phyloP scores from a whole-genome alignment of 2,888 invertebrate genomes.

The Leptarthrus brevirostris region DNA sequence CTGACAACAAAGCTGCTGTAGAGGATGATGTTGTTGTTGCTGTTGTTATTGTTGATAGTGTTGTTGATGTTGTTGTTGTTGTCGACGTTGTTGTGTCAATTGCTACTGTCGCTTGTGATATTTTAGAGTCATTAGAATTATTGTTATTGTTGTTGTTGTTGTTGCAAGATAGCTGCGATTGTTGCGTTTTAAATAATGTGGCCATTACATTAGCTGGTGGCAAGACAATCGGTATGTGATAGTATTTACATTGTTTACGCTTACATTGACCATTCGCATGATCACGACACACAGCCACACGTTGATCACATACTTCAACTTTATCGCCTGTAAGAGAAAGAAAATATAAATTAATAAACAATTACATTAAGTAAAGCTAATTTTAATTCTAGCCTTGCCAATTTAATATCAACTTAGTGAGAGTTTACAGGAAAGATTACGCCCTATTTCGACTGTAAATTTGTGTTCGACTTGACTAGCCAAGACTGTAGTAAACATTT shows the following conservation, averaged over 20 bases:
- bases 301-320: constrained; percentile 94
- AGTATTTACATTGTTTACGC: constrained; percentile 95
- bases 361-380: background rate
- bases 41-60: constrained; percentile 56
- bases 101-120: constrained; percentile 38
- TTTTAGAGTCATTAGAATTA: constrained; percentile 53
- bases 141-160: constrained; percentile 57
- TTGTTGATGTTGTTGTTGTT: constrained; percentile 40
- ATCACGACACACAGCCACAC: constrained; percentile 96
- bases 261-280: constrained; percentile 93
- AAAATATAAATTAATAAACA: constrained; percentile 32
- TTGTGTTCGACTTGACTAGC: too few relatives aligned
- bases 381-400: too few relatives aligned
- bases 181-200: constrained; percentile 68
- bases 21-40: constrained; percentile 55
- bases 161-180: constrained; percentile 57
- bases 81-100: constrained; percentile 8
- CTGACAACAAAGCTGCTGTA: constrained; percentile 60
- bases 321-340: constrained; percentile 80
- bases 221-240: constrained; percentile 93
- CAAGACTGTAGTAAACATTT: too few relatives aligned
- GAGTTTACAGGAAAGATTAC: too few relatives aligned
- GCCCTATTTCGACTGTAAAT: too few relatives aligned
- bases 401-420: too few relatives aligned
- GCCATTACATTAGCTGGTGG: constrained; percentile 85